Percentiles rank a stretch among this genome's conserved stretches.
Conservation (phyloP, 1,140 invertebrate genomes). For the Caerostris darwini region DNA sequence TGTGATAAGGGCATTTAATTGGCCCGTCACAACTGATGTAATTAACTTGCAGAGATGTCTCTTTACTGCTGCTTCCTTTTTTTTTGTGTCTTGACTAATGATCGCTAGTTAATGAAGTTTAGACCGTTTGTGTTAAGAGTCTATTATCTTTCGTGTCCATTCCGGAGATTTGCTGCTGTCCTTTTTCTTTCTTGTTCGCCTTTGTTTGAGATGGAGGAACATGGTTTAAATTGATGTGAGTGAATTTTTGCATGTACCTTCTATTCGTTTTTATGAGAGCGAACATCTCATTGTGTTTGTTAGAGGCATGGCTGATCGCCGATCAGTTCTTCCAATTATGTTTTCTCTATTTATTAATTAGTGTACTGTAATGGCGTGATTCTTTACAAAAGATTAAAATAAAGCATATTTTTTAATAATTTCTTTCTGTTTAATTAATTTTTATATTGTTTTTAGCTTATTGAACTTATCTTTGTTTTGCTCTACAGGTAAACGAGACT, state of each 20-base stretch:
- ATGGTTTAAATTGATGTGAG: neutral
- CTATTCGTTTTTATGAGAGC: neutral
- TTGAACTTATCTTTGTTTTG: no score
- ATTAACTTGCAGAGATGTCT: slow-evolving; percentile 44
- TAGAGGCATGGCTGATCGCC: neutral
- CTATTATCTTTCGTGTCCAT: neutral
- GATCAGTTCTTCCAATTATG: no score
- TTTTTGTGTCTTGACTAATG: slow-evolving; percentile 46
- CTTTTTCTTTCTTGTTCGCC: neutral
- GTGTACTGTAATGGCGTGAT: no score
- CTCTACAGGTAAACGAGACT: no score
- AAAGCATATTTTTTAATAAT: no score
- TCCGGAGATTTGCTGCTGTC: neutral
- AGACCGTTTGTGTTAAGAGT: neutral
- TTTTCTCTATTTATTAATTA: no score
- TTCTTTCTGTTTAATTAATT: no score
- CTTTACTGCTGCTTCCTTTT: neutral
- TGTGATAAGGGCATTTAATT: slow-evolving; percentile 55
- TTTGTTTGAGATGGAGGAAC: neutral
- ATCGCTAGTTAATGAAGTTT: slow-evolving; percentile 22
- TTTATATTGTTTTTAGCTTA: no score
- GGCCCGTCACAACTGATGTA: slow-evolving; percentile 45
- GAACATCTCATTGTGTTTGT: neutral
- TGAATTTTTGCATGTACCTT: neutral
- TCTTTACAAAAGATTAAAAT: no score